phyloP scores from a whole-genome alignment of 2,888 invertebrate species.

The Arctia plantaginis region DNA sequence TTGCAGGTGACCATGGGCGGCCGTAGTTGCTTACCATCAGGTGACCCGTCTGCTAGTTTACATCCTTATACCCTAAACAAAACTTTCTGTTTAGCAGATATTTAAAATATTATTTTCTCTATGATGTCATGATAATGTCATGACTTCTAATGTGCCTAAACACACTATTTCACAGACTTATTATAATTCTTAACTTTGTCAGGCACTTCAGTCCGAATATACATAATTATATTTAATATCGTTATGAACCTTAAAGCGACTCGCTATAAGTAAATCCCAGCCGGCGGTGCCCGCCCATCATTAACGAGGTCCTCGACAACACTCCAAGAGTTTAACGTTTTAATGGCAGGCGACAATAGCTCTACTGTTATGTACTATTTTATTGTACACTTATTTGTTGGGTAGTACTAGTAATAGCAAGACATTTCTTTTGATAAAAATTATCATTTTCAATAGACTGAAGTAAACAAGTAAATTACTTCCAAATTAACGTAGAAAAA shows the following conservation, averaged over 20 bases:
- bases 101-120: no score
- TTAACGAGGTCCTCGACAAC: constrained; percentile 71
- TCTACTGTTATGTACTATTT: constrained; percentile 3
- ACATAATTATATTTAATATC: not conserved
- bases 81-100: no score
- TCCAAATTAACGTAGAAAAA: no score
- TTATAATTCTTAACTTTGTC: not conserved
- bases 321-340: constrained; percentile 58
- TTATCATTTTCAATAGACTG: no score
- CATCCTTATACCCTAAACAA: no score
- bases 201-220: not conserved
- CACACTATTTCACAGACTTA: not conserved
- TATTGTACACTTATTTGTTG: not conserved
- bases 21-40: no score
- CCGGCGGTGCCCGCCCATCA: constrained; percentile 58
- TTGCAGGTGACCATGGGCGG: no score
- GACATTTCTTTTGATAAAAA: not conserved
- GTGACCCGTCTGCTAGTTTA: no score
- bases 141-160: not conserved
- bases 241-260: not conserved
- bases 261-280: constrained; percentile 1
- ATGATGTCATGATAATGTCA: not conserved
- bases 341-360: constrained; percentile 54
- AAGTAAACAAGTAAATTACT: no score
- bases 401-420: not conserved